Evolutionary conservation across 2,797 vertebrate genomes (phyloP).

Genomic region (Protonibea diacanthus): DNA sequence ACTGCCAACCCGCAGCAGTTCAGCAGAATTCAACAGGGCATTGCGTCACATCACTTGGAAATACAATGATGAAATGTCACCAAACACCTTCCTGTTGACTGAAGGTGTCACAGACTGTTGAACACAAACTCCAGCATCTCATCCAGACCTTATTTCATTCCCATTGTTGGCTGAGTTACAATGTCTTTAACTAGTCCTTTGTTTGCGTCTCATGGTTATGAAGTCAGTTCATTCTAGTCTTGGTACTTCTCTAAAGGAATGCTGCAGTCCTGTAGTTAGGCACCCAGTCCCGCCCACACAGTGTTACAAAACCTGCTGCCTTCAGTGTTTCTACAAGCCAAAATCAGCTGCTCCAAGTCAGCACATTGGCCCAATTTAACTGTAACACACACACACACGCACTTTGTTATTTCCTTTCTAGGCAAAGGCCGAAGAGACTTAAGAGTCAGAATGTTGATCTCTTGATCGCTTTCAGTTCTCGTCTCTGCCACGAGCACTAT

Average conservation of each 20-base stretch:
- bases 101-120: slow-evolving; percentile 24
- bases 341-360: slow-evolving; percentile 50
- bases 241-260: slow-evolving; percentile 46
- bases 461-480: neutral
- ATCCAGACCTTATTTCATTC: neutral
- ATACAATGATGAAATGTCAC: neutral
- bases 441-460: neutral
- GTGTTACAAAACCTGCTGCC: slow-evolving; percentile 59
- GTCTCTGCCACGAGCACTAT: neutral
- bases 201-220: neutral
- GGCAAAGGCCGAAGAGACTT: slow-evolving; percentile 1
- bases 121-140: neutral
- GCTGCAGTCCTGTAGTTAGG: slow-evolving; percentile 54
- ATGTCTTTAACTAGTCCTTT: neutral
- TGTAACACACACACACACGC: slow-evolving; percentile 15
- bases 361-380: slow-evolving; percentile 36
- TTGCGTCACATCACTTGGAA: neutral
- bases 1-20: neutral
- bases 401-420: slow-evolving; percentile 39
- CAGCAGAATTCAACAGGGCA: neutral
- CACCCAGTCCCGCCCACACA: slow-evolving; percentile 49
- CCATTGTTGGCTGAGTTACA: neutral
- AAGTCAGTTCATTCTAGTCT: slow-evolving; percentile 5
- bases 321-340: slow-evolving; percentile 53
- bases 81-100: neutral